Base-by-base conservation (phyloP, 2,797 vertebrate genomes). In the Arnoldichthys spilopterus region DNA sequence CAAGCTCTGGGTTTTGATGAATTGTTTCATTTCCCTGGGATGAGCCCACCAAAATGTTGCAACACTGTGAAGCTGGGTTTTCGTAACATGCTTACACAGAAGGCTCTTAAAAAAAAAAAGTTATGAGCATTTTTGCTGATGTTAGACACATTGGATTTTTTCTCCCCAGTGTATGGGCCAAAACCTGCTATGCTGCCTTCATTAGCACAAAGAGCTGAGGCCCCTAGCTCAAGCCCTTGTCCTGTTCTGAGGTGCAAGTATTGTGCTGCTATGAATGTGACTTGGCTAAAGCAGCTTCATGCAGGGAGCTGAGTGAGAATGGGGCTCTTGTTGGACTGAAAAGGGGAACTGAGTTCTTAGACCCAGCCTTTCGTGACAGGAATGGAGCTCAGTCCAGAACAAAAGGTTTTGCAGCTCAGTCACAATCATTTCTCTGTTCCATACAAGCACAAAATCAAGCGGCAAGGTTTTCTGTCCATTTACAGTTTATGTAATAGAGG, bases 231-330 rank as follows among this genome's bases (percentile, higher is more conserved):
- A 81, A 53, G 64, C 68, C n/a, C 71, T 77, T 69, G n/a, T 74
- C 66, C 64, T 80, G 61, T 76, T 83, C 68, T n/a, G 56, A 69
- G 76, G 20, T 37, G 49, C 34, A 13, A 67, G 56, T 54, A 72
- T 85, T 81, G 66, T 74, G 68, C 66, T 78, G 51, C 47, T 30
- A 30, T 74, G 68, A 72, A 77, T 82, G 71, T 58, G 66, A 69
- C 54, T 82, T 77, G 82, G 79, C 32, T 16, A 43, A 40, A 76
- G 51, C 58, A 64, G 72, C 64, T 77, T 74, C 68, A 70, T 75
- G 45, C 45, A 2, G 28, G 53, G 53, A 67, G 72, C 37, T 51
- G 24, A 37, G 18, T 15, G 72, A 78, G 81, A 86, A 78, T 76
- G 45, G 22, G 69, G 32, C 73, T 72, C 69, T 77, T 86, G 80